Evolutionary conservation across 2,113 vertebrate species (phyloP).

Genomic region (Leptobrachium ailaonicum): DNA sequence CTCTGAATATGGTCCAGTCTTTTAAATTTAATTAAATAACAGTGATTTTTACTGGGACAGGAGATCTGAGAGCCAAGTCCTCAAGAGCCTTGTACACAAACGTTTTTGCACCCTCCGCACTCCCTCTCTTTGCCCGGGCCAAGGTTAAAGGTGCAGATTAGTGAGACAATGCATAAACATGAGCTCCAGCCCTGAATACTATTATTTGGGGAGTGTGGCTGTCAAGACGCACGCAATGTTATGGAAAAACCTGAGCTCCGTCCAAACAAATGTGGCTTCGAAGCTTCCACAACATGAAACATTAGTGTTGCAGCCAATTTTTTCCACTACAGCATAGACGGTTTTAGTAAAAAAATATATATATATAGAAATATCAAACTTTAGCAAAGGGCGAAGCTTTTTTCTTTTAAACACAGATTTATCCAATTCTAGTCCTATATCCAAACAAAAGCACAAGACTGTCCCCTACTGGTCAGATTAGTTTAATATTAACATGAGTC

Average conservation of each 20-base stretch:
- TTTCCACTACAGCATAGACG: neutral
- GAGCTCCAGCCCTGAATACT: neutral
- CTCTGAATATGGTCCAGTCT: neutral
- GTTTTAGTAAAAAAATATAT: neutral
- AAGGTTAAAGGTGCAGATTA: neutral
- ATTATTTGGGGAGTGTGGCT: neutral
- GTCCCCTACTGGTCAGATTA: neutral
- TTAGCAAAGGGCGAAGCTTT: neutral
- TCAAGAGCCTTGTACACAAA: neutral
- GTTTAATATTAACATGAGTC: too few species aligned
- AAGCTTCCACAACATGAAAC: conserved; percentile 2
- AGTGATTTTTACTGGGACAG: neutral
- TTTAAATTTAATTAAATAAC: neutral
- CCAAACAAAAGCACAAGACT: neutral
- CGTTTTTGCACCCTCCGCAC: neutral
- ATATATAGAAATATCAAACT: neutral
- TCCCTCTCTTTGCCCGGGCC: neutral
- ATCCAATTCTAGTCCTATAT: neutral
- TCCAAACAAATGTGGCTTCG: neutral
- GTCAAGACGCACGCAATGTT: neutral
- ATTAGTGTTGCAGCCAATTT: neutral
- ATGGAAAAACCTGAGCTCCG: neutral
- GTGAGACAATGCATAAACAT: neutral
- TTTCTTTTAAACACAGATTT: neutral
- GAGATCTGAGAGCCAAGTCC: neutral